These are phyloP conservation scores for Cheilinus undulatus DNA, from an alignment of 2,113 vertebrate genomes.

Conservation along the genomic window DNA sequence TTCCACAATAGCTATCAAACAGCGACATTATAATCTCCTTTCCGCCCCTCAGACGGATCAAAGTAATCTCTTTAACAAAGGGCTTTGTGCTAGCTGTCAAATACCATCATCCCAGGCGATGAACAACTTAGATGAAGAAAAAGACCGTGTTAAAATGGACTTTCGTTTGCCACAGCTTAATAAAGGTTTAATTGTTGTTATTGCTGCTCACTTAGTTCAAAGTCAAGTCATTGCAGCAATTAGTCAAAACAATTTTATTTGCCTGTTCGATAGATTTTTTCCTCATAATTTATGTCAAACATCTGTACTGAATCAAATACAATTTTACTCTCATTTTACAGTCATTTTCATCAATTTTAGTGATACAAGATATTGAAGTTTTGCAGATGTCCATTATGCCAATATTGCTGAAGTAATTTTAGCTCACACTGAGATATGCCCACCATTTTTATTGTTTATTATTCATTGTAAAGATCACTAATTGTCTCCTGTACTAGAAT, in stretches of 20 bases:
- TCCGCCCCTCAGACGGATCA: constrained; percentile 65
- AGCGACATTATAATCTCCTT: constrained; percentile 55
- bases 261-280: background rate
- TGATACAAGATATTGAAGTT: no score
- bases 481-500: no score
- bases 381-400: no score
- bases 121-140: background rate
- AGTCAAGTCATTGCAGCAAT: background rate
- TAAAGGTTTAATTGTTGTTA: background rate
- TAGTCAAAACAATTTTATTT: background rate
- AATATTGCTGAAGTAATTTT: no score
- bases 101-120: constrained; percentile 47
- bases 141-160: background rate
- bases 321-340: background rate
- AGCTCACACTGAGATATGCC: no score
- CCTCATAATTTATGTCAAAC: no score
- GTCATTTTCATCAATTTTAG: background rate
- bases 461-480: no score
- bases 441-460: no score
- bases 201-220: background rate
- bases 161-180: background rate
- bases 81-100: constrained; percentile 77
- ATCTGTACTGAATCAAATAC: background rate
- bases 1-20: constrained; percentile 30
- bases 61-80: constrained; percentile 81